These are phyloP conservation scores for Noctuana brunneofusca DNA, from an alignment of 2,888 invertebrate genomes.

Conservation along the genomic window DNA sequence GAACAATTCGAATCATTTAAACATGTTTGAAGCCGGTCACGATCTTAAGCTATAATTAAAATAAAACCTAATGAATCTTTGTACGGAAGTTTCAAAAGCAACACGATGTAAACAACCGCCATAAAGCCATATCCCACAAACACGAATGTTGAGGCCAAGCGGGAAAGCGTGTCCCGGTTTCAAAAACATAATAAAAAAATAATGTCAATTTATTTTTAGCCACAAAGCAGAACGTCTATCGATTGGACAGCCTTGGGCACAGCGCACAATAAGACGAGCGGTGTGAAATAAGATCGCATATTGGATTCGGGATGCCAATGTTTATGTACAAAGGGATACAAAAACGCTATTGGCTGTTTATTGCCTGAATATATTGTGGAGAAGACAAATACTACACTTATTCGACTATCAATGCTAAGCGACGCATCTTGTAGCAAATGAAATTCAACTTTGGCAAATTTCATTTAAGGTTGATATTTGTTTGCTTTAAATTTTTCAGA, in stretches of 20 bases:
- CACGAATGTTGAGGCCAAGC: slow-evolving; percentile 45
- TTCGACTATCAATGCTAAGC: slow-evolving; percentile 2
- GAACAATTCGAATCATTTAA: slow-evolving; percentile 2
- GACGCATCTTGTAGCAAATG: neutral
- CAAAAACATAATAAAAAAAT: no score
- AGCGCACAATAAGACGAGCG: slow-evolving; percentile 18
- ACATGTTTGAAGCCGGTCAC: slow-evolving; percentile 6
- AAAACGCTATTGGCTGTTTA: slow-evolving; percentile 25
- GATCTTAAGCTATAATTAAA: slow-evolving; percentile 1
- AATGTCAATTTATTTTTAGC: slow-evolving; percentile 1
- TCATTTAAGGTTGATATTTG: neutral
- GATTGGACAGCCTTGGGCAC: slow-evolving; percentile 20
- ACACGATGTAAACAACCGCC: slow-evolving; percentile 30
- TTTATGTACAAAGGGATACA: slow-evolving; percentile 33
- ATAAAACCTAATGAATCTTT: slow-evolving; percentile 21
- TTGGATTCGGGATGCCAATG: slow-evolving; percentile 28
- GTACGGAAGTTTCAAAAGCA: slow-evolving; percentile 14
- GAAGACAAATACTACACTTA: slow-evolving; percentile 1
- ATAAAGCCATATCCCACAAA: slow-evolving; percentile 48
- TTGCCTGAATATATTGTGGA: slow-evolving; percentile 13
- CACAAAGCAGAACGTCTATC: slow-evolving; percentile 16
- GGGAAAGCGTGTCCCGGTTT: no score
- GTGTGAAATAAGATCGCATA: slow-evolving; percentile 30
- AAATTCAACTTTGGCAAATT: neutral
- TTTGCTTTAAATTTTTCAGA: no score